Conservation (phyloP, 2,797 vertebrate species). For the Florisuga fusca region DNA sequence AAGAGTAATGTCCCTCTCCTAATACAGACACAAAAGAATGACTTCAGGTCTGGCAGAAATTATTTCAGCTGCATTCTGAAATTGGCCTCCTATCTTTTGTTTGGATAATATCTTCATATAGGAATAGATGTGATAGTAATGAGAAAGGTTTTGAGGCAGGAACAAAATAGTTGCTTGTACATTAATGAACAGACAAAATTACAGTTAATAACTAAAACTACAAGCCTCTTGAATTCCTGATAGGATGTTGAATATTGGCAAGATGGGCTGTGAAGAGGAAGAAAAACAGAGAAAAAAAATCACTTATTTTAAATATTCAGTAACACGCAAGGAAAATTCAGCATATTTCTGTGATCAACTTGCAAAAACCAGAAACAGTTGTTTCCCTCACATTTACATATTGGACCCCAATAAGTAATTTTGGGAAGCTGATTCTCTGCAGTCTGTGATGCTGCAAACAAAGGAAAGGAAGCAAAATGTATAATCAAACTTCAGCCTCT, state of each 20-base stretch:
- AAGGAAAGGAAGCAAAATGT: background rate
- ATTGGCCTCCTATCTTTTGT: background rate
- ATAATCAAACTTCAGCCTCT: background rate
- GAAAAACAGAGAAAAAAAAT: background rate
- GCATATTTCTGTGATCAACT: background rate
- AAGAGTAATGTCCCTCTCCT: background rate
- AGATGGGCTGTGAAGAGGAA: background rate
- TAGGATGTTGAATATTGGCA: background rate
- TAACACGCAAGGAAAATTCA: background rate
- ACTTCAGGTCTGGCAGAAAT: background rate
- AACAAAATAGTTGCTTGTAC: background rate
- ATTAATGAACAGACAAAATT: background rate
- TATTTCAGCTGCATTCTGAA: constrained; percentile 4
- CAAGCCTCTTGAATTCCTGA: background rate
- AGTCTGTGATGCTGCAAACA: background rate
- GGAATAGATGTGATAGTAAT: background rate
- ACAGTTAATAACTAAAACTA: background rate
- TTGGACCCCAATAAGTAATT: background rate
- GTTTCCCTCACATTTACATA: background rate
- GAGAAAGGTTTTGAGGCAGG: background rate
- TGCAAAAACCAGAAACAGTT: background rate
- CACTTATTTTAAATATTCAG: background rate
- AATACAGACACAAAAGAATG: background rate
- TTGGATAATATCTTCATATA: constrained; percentile 19
- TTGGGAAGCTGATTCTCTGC: background rate